Percentiles rank a stretch among this genome's conserved stretches.
Evolutionary conservation across 2,888 invertebrate genomes (phyloP).

Genomic region (Neocrepidodera transversa): DNA sequence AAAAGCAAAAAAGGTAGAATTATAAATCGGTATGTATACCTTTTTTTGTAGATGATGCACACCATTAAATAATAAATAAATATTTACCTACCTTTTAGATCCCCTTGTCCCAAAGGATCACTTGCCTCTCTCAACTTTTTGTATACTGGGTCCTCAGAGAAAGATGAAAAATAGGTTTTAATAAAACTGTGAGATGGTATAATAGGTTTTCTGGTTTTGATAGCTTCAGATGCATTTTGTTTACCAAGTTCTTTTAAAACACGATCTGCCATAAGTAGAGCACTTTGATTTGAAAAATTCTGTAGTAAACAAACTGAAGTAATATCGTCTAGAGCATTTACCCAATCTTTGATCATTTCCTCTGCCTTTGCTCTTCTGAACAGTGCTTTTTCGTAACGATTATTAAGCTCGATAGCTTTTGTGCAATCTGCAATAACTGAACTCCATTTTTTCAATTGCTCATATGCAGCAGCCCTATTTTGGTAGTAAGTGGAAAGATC

Average conservation of each 20-base stretch:
- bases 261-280: conserved; percentile 84
- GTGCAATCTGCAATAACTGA: conserved; percentile 88
- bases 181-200: conserved; percentile 89
- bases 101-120: conserved; percentile 52
- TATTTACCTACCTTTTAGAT: conserved; percentile 49
- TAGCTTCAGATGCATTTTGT: conserved; percentile 77
- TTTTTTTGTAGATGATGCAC: too few relatives aligned
- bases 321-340: conserved; percentile 87
- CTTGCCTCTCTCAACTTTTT: conserved; percentile 60
- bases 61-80: too few relatives aligned
- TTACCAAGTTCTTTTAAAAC: conserved; percentile 84
- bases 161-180: conserved; percentile 86
- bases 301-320: conserved; percentile 93
- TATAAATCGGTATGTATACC: too few relatives aligned
- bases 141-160: conserved; percentile 84
- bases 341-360: conserved; percentile 81
- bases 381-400: conserved; percentile 87
- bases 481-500: conserved; percentile 93
- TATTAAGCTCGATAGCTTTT: conserved; percentile 82
- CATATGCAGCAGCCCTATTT: conserved; percentile 94
- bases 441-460: conserved; percentile 85
- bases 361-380: conserved; percentile 82
- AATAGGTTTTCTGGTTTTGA: conserved; percentile 71
- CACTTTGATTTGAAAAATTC: conserved; percentile 82
- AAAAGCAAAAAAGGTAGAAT: too few relatives aligned